Evolutionary conservation across 1,140 invertebrate genomes (phyloP), one percentile per base, ranked within the genome.

Genomic region (Doryteuthis pealeii): DNA sequence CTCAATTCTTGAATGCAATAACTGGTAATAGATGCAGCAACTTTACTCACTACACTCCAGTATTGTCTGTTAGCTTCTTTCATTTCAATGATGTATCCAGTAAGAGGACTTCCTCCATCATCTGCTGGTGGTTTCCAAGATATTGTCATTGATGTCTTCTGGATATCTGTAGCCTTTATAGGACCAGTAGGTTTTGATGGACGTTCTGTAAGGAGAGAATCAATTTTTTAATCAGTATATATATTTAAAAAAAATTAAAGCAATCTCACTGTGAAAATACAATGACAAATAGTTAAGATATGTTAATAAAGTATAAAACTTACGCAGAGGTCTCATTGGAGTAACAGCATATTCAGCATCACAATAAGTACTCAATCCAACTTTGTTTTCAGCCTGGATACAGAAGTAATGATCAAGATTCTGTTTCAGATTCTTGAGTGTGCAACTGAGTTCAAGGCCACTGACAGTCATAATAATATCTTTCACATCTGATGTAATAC

Each of bases 31-130:
- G 74, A 70, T 10, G 79, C 72, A 43, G 72, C 67, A 28, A 78
- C 75, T 54, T 66, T 72, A 28, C 76, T 78, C 40, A 78, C 54
- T 28, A 76, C 77, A 2, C 73, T 79, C 81, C 82, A 81, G 54
- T 86, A 94, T 90, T 74, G 95, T 94, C 76, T 94, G 91, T 82
- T 73, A 6, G 81, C 79, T 45, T 87, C 86, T 40, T 83, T 77
- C 40, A 80, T 97, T 95, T 99, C 97, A 5, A 99, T 92, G 43
- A 98, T 92, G 84, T 99, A 99, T 83, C 97, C 94, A 0, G 95
- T 96, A 68, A 99, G 90, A 66, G 90, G 91, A 18, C 95, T 89
- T 32, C 96, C 96, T 70, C 96, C 96, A 87, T 98, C 95, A 84
- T 95, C 94, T 18, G 91, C 90, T 0, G 96, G 96, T 77, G 95